Evolutionary conservation across 2,888 invertebrate species (phyloP).

Genomic region (Torymus aiolomorphi): DNA sequence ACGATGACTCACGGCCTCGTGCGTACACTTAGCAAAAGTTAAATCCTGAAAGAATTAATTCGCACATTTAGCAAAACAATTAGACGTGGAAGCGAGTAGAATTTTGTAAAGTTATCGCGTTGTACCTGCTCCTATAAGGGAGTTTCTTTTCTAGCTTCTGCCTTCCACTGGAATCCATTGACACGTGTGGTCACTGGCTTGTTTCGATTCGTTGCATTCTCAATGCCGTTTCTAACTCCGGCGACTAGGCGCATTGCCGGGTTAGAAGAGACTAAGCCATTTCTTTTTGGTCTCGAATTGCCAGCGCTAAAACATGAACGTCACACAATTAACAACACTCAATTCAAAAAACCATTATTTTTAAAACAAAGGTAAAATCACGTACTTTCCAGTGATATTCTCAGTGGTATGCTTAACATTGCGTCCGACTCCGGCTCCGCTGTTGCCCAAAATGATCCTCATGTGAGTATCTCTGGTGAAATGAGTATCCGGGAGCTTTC

Average conservation of each 20-base stretch:
- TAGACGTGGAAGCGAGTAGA: no score
- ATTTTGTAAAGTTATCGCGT: no score
- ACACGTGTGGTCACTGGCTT: conserved; percentile 74
- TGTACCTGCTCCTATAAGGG: conserved; percentile 78
- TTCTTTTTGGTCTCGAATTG: conserved; percentile 84
- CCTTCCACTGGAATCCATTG: conserved; percentile 88
- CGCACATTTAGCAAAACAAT: no score
- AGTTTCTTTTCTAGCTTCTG: conserved; percentile 83
- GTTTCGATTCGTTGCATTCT: conserved; percentile 77
- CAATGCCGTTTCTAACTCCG: conserved; percentile 85
- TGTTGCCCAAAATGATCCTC: conserved; percentile 88
- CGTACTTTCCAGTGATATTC: conserved; percentile 54
- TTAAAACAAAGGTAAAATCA: conserved; percentile 2
- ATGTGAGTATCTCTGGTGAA: conserved; percentile 94
- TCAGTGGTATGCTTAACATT: conserved; percentile 71
- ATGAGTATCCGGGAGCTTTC: conserved; percentile 83
- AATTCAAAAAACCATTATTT: neutral
- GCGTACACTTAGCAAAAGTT: conserved; percentile 62
- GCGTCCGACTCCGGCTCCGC: conserved; percentile 73
- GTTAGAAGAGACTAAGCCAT: conserved; percentile 91
- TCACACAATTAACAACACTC: neutral
- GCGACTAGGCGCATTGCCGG: conserved; percentile 90
- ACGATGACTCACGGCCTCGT: conserved; percentile 57
- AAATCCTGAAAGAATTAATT: conserved; percentile 58
- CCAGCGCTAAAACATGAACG: conserved; percentile 66